Conservation (phyloP, 2,888 invertebrate species). For the Entomobrya multifasciata region DNA sequence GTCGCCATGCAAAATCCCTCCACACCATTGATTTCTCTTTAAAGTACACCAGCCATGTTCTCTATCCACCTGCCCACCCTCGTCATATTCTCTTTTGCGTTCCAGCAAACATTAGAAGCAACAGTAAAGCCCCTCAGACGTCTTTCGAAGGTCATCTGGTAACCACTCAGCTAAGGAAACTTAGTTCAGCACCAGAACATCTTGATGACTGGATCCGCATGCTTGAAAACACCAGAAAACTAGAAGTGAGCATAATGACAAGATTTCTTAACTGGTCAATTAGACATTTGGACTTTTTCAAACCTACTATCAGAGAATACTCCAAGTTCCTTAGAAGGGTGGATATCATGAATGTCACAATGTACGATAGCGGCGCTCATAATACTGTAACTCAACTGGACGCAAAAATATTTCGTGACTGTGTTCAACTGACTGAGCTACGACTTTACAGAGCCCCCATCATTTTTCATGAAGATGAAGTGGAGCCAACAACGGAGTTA, state of each 20-base stretch:
- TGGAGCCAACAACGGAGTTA: constrained; percentile 63
- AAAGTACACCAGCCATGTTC: constrained; percentile 32
- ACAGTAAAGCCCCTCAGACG: background rate
- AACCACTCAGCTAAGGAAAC: constrained; percentile 37
- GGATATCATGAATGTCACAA: constrained; percentile 70
- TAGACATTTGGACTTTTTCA: constrained; percentile 47
- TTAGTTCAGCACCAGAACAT: background rate
- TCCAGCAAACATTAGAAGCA: constrained; percentile 38
- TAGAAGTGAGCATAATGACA: constrained; percentile 46
- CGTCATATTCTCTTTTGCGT: constrained; percentile 61
- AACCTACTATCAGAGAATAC: constrained; percentile 43
- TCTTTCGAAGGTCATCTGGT: constrained; percentile 35
- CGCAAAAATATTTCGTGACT: constrained; percentile 53
- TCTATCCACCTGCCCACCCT: constrained; percentile 56
- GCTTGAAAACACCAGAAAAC: constrained; percentile 32
- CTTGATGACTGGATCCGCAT: constrained; percentile 24
- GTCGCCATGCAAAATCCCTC: constrained; percentile 43
- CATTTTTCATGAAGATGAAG: constrained; percentile 67
- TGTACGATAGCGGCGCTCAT: constrained; percentile 67
- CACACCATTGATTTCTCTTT: constrained; percentile 33
- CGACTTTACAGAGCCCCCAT: constrained; percentile 70
- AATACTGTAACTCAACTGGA: constrained; percentile 66
- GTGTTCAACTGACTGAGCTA: constrained; percentile 57
- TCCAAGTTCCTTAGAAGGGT: constrained; percentile 55
- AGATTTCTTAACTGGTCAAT: constrained; percentile 59